These are phyloP conservation scores for Theropithecus gelada DNA, from an alignment of 2,113 vertebrate genomes.

Conservation along the genomic window DNA sequence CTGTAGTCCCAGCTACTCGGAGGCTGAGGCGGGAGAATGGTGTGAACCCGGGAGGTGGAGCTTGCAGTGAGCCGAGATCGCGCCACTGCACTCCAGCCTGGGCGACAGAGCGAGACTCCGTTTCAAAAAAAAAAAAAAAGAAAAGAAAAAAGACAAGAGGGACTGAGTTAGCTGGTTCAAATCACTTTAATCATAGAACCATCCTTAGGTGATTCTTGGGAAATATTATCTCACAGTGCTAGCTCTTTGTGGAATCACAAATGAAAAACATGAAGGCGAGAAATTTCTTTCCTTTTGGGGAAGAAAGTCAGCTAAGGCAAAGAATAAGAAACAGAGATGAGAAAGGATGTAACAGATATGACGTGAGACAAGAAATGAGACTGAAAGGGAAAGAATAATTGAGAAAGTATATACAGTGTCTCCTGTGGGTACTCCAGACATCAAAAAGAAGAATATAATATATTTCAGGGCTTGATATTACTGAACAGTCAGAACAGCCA, in stretches of 20 bases:
- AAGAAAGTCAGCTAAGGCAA: neutral
- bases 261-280: neutral
- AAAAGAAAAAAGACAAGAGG: neutral
- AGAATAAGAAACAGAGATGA: constrained; percentile 30
- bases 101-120: no score
- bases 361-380: constrained; percentile 14
- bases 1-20: no score
- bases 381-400: constrained; percentile 53
- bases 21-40: no score
- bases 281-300: neutral
- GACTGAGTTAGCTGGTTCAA: neutral
- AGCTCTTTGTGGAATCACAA: constrained; percentile 42
- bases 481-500: constrained; percentile 64
- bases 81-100: no score
- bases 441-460: constrained; percentile 58
- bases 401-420: neutral
- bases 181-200: neutral
- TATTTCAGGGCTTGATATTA: constrained; percentile 61
- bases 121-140: no score
- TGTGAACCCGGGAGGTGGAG: no score
- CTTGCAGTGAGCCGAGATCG: no score
- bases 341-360: constrained; percentile 48
- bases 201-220: constrained; percentile 37
- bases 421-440: constrained; percentile 16
- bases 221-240: neutral